These are phyloP conservation scores for Phrynocephalus forsythii DNA, from an alignment of 2,797 vertebrate species.

Conservation along the genomic window DNA sequence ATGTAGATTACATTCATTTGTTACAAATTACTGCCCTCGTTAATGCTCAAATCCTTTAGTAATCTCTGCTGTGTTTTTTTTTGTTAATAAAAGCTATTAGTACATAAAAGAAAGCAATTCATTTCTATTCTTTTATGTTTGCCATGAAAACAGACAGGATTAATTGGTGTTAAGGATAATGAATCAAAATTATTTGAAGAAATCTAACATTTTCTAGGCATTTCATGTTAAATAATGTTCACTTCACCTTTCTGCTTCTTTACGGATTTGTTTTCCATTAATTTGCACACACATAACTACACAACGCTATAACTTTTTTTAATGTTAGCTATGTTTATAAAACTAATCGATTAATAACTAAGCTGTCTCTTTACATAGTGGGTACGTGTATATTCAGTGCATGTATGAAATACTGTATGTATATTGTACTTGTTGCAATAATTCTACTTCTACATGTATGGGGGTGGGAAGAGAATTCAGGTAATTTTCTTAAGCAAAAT, in stretches of 20 bases:
- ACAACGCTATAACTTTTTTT: conserved; percentile 17
- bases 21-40: conserved; percentile 46
- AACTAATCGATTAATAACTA: conserved; percentile 5
- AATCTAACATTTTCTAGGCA: conserved; percentile 44
- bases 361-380: neutral
- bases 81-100: conserved; percentile 58
- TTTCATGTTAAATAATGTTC: conserved; percentile 44
- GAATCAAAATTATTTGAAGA: conserved; percentile 47
- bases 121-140: conserved; percentile 42
- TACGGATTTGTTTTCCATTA: conserved; percentile 22
- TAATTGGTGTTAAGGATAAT: conserved; percentile 41
- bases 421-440: neutral
- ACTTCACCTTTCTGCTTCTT: conserved; percentile 44
- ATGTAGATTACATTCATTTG: conserved; percentile 51
- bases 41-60: conserved; percentile 49
- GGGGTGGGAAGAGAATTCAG: neutral
- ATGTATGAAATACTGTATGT: neutral
- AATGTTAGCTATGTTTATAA: conserved; percentile 17
- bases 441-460: neutral
- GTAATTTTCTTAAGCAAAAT: neutral
- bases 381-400: neutral
- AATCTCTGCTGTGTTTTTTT: conserved; percentile 61
- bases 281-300: neutral
- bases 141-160: conserved; percentile 33
- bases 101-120: conserved; percentile 43